Percentiles rank a stretch among this genome's conserved stretches.
Conservation (phyloP, 2,113 vertebrate genomes). For the Larimichthys polyactis region DNA sequence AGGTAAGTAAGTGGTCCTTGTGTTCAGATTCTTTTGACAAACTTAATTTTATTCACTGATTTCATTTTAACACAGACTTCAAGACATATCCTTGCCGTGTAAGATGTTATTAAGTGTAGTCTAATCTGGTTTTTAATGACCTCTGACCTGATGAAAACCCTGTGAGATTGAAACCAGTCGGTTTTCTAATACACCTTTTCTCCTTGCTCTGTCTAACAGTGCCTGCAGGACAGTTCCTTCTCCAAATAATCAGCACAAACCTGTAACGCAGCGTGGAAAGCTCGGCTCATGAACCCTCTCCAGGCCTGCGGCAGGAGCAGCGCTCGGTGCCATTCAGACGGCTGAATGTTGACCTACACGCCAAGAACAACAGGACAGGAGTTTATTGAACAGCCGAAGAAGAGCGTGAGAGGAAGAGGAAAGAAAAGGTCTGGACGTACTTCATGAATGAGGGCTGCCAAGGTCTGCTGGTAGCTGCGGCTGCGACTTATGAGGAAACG, state of each 20-base stretch:
- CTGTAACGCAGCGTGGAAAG: constrained; percentile 91
- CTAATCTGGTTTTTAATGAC: too few relatives aligned
- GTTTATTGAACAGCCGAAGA: neutral
- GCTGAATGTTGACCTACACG: constrained; percentile 94
- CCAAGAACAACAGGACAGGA: neutral
- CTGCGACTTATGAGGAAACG: constrained; percentile 91
- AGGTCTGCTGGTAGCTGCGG: constrained; percentile 91
- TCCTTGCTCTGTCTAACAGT: neutral
- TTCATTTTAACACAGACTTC: neutral
- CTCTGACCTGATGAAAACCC: too few relatives aligned
- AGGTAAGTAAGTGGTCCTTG: too few relatives aligned
- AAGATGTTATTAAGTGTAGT: neutral
- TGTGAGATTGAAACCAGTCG: neutral
- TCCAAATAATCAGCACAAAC: constrained; percentile 76
- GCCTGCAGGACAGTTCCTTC: neutral
- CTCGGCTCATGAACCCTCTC: constrained; percentile 91
- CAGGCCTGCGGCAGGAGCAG: constrained; percentile 93
- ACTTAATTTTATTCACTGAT: neutral
- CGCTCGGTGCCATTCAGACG: constrained; percentile 94
- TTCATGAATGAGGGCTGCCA: constrained; percentile 91
- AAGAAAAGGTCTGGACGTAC: constrained; percentile 65
- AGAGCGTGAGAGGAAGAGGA: neutral
- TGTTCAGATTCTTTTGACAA: too few relatives aligned
- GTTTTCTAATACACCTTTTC: neutral
- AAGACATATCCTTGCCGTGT: neutral